A percentile compares a stretch with the other conserved stretches of the same genome.
Conservation (phyloP, 2,113 vertebrate genomes). For the Sinocyclocheilus rhinocerous region DNA sequence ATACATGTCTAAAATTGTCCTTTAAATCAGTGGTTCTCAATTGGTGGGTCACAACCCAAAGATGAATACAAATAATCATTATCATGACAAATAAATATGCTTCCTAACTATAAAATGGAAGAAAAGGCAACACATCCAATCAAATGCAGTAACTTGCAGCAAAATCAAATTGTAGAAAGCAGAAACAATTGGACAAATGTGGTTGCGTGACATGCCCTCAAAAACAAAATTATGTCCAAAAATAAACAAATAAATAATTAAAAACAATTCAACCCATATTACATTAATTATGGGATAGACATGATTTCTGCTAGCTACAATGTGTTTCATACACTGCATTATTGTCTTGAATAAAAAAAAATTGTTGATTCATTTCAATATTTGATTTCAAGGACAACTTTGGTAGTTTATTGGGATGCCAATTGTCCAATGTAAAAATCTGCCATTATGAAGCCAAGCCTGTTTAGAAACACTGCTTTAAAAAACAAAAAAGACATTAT, state of each 20-base stretch:
- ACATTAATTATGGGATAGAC: neutral
- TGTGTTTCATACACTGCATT: neutral
- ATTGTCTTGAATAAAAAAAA: neutral
- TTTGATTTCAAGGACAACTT: neutral
- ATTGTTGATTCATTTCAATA: neutral
- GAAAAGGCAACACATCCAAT: neutral
- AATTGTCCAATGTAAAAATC: neutral
- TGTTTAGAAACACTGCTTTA: neutral
- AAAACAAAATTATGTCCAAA: neutral
- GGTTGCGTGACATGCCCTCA: neutral
- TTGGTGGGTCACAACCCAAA: neutral
- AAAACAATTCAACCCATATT: neutral
- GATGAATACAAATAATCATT: neutral
- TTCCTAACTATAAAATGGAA: neutral
- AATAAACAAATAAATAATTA: too few relatives aligned
- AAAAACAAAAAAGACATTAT: neutral
- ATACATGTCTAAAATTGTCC: constrained; percentile 30
- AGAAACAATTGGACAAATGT: neutral
- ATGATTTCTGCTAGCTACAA: neutral
- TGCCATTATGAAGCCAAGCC: neutral
- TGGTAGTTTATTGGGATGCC: neutral
- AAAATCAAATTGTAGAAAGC: neutral
- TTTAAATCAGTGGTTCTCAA: neutral
- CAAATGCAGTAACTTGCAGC: neutral
- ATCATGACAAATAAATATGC: neutral